Evolutionary conservation across 2,888 invertebrate species (phyloP).

Genomic region (Punctoribates punctum): DNA sequence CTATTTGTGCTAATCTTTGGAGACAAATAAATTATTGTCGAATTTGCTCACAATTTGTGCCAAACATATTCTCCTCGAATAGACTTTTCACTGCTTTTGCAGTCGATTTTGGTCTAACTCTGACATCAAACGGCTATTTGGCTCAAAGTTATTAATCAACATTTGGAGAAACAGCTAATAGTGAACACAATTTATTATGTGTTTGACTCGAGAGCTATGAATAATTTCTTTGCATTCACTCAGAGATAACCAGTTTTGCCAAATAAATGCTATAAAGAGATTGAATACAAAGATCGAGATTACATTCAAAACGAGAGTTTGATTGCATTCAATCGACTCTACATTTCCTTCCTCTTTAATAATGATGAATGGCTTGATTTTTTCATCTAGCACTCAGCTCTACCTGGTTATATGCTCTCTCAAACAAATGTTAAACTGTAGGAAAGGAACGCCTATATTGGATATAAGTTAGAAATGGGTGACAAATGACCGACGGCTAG

Average conservation of each 20-base stretch:
- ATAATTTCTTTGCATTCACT: background rate
- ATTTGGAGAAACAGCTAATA: slow-evolving; percentile 32
- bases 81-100: background rate
- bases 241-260: background rate
- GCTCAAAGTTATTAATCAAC: slow-evolving; percentile 18
- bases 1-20: background rate
- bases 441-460: slow-evolving; percentile 18
- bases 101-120: background rate
- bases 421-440: background rate
- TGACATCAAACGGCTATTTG: background rate
- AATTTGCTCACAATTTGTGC: too few species aligned
- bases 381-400: background rate
- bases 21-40: background rate
- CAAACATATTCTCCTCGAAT: background rate
- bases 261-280: too few species aligned
- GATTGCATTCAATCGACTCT: too few species aligned
- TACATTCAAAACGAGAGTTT: too few species aligned
- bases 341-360: background rate
- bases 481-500: slow-evolving; percentile 34
- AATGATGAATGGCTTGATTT: too few species aligned
- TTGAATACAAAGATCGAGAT: too few species aligned
- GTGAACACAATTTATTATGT: slow-evolving; percentile 33
- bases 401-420: too few species aligned
- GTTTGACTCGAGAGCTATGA: slow-evolving; percentile 20
- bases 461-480: background rate